Evolutionary conservation across 2,888 invertebrate species (phyloP).

Genomic region (Pemphredon lugubris): DNA sequence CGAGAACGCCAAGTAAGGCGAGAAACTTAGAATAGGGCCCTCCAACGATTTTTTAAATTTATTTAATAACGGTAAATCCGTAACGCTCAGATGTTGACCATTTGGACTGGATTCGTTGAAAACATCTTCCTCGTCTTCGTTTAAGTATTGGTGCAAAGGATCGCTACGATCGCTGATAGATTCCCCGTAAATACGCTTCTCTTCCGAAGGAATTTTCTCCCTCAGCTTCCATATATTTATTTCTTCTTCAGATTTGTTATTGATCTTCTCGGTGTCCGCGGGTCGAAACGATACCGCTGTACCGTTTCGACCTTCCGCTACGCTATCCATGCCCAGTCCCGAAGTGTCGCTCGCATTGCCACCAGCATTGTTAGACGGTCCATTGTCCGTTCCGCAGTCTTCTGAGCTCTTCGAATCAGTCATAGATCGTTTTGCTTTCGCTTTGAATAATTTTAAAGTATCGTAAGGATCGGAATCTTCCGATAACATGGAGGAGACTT

Average conservation of each 20-base stretch:
- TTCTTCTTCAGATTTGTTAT: conserved; percentile 49
- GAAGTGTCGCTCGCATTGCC: conserved; percentile 27
- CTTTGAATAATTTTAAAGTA: conserved; percentile 76
- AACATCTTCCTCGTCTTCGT: conserved; percentile 81
- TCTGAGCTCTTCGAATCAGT: conserved; percentile 41
- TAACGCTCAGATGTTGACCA: conserved; percentile 81
- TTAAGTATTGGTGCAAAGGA: conserved; percentile 86
- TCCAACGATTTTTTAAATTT: conserved; percentile 89
- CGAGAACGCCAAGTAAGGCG: conserved; percentile 92
- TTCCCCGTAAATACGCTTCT: conserved; percentile 81
- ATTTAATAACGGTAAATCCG: conserved; percentile 85
- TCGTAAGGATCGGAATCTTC: conserved; percentile 75
- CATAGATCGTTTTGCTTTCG: conserved; percentile 54
- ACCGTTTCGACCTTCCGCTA: conserved; percentile 50
- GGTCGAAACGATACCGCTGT: conserved; percentile 59
- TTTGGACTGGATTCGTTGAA: conserved; percentile 74
- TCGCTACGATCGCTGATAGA: conserved; percentile 91
- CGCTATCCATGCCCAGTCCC: conserved; percentile 8
- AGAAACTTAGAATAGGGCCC: conserved; percentile 89
- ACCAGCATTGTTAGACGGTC: conserved; percentile 8
- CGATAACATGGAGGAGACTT: conserved; percentile 69
- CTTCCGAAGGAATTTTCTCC: conserved; percentile 71
- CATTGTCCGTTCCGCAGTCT: conserved; percentile 1
- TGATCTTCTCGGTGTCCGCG: conserved; percentile 27
- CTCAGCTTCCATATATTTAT: conserved; percentile 43